Evolutionary conservation across 2,888 invertebrate genomes (phyloP).

Genomic region (Drosophila monieri): DNA sequence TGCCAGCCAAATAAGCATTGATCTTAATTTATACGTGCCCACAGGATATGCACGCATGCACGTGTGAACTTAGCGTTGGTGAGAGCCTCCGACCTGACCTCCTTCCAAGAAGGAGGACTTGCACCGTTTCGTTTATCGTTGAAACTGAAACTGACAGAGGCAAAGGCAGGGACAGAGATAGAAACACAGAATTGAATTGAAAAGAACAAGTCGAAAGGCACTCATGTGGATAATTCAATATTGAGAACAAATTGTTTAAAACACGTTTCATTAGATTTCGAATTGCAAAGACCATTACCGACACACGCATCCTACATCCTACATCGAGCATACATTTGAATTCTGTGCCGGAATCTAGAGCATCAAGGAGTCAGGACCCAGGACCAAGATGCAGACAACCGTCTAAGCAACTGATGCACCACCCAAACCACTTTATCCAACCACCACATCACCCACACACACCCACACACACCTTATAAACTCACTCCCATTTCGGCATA

Average conservation of each 20-base stretch:
- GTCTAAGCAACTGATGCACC: slow-evolving; percentile 36
- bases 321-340: slow-evolving; percentile 47
- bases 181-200: slow-evolving; percentile 12
- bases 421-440: neutral
- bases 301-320: slow-evolving; percentile 12
- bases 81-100: neutral
- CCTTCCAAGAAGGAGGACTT: neutral
- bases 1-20: slow-evolving; percentile 40
- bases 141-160: neutral
- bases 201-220: slow-evolving; percentile 60
- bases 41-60: neutral
- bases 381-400: slow-evolving; percentile 26
- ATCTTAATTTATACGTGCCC: slow-evolving; percentile 25
- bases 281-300: slow-evolving; percentile 56
- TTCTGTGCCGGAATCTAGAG: slow-evolving; percentile 40
- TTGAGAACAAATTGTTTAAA: slow-evolving; percentile 79
- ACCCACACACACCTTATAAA: too few species aligned
- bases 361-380: neutral
- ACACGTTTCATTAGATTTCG: slow-evolving; percentile 77
- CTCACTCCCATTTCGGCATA: slow-evolving; percentile 56
- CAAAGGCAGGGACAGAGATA: too few species aligned
- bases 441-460: neutral
- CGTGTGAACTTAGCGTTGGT: slow-evolving; percentile 1
- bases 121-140: slow-evolving; percentile 17
- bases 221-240: slow-evolving; percentile 76